Conservation (phyloP, 2,888 invertebrate genomes). For the Strigamia crassipes region DNA sequence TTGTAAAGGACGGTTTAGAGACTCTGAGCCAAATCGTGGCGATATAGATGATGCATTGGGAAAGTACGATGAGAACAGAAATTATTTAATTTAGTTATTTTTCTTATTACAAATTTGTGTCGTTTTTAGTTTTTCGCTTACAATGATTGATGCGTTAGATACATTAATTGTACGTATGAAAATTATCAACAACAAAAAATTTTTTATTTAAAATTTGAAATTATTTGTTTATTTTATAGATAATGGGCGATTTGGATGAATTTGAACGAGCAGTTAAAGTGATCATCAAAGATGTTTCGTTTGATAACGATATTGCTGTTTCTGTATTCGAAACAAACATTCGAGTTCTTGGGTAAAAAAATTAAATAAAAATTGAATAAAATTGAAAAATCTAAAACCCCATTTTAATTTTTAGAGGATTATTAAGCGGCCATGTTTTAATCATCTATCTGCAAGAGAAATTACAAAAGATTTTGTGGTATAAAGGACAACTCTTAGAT, state of each 20-base stretch:
- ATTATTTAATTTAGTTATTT: not conserved
- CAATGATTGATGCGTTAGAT: constrained; percentile 91
- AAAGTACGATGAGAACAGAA: constrained; percentile 73
- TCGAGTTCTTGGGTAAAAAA: constrained; percentile 85
- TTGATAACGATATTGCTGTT: constrained; percentile 92
- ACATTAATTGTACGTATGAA: constrained; percentile 72
- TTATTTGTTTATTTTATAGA: constrained; percentile 56
- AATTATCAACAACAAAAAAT: no score
- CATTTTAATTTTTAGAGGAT: constrained; percentile 67
- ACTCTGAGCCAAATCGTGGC: constrained; percentile 86
- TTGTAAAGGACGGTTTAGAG: constrained; percentile 89
- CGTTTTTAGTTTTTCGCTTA: constrained; percentile 83
- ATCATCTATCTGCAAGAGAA: constrained; percentile 79
- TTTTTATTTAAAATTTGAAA: not conserved
- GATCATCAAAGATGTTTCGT: constrained; percentile 82
- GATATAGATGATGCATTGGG: constrained; percentile 96
- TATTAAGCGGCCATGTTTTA: constrained; percentile 89
- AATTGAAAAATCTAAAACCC: not conserved
- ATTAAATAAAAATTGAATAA: not conserved
- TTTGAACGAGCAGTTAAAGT: constrained; percentile 89
- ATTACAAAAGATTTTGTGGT: constrained; percentile 77
- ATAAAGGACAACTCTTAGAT: constrained; percentile 80
- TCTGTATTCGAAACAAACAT: constrained; percentile 99
- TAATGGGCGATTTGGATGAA: constrained; percentile 89
- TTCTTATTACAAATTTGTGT: not conserved